A percentile compares a stretch with the other conserved stretches of the same genome.
phyloP scores from a whole-genome alignment of 2,888 invertebrate genomes.

The Caenorhabditis virilis region DNA sequence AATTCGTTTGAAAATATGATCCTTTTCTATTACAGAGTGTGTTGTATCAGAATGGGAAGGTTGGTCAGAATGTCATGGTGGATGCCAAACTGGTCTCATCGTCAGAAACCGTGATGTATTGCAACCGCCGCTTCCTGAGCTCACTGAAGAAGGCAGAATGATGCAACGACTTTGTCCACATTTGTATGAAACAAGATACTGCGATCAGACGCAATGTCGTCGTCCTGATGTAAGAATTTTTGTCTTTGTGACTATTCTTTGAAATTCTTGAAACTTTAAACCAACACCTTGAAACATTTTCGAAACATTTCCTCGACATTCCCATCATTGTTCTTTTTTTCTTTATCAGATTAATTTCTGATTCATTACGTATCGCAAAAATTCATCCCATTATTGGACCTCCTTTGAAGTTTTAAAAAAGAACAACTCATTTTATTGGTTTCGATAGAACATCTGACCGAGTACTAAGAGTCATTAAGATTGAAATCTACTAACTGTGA shows the following conservation, averaged over 20 bases:
- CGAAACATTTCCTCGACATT: too few relatives aligned
- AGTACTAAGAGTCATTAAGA: too few relatives aligned
- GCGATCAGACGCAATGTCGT: slow-evolving; percentile 12
- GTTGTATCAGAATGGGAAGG: slow-evolving; percentile 45
- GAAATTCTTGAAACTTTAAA: too few relatives aligned
- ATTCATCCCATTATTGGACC: too few relatives aligned
- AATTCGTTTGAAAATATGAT: neutral
- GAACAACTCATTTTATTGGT: too few relatives aligned
- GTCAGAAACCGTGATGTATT: slow-evolving; percentile 49
- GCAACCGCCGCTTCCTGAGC: slow-evolving; percentile 47
- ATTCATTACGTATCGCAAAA: too few relatives aligned
- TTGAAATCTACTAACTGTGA: neutral
- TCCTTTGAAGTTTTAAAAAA: too few relatives aligned
- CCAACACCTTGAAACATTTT: too few relatives aligned
- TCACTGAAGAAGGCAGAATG: slow-evolving; percentile 22
- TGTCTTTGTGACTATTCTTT: too few relatives aligned
- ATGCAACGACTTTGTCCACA: slow-evolving; percentile 39
- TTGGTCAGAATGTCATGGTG: slow-evolving; percentile 50
- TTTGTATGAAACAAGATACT: slow-evolving; percentile 41
- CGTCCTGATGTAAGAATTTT: slow-evolving; percentile 1
- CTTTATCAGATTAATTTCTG: too few relatives aligned
- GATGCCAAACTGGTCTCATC: slow-evolving; percentile 39
- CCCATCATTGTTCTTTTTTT: too few relatives aligned
- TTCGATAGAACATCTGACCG: too few relatives aligned
- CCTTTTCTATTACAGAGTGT: slow-evolving; percentile 39